These are phyloP conservation scores for Rostratula benghalensis DNA, from an alignment of 2,113 vertebrate genomes.

Conservation along the genomic window DNA sequence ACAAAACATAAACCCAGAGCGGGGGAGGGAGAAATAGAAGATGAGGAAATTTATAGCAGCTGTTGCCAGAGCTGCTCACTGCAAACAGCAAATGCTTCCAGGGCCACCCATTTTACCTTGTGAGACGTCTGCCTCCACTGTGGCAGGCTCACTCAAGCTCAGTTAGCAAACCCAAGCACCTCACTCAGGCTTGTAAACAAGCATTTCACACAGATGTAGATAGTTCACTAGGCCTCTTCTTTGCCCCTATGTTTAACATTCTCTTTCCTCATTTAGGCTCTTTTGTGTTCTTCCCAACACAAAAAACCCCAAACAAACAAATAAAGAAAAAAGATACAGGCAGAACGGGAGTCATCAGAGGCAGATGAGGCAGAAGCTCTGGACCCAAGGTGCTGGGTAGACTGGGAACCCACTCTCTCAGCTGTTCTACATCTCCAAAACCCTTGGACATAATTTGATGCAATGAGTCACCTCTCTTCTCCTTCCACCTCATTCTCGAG, in stretches of 20 bases:
- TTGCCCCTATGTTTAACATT: neutral
- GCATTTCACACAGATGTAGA: neutral
- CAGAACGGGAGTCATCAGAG: neutral
- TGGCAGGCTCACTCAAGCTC: neutral
- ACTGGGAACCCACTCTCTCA: neutral
- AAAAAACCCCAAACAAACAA: neutral
- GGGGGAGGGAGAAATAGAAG: neutral
- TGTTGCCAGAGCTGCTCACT: neutral
- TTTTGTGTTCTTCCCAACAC: neutral
- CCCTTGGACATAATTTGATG: neutral
- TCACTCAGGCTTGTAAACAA: neutral
- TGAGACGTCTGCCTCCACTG: neutral
- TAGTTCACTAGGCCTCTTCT: neutral
- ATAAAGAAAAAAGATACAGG: neutral
- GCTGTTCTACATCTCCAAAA: neutral
- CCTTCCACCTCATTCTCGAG: accelerated
- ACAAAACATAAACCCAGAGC: neutral
- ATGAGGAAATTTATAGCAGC: neutral
- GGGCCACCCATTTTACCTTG: neutral
- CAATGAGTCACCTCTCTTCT: neutral
- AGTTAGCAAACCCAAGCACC: neutral
- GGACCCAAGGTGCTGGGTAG: neutral
- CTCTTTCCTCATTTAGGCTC: neutral
- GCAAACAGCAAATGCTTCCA: neutral
- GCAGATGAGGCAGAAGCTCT: neutral